These are phyloP conservation scores for Phoxinus phoxinus DNA, from an alignment of 2,113 vertebrate species.

Conservation along the genomic window DNA sequence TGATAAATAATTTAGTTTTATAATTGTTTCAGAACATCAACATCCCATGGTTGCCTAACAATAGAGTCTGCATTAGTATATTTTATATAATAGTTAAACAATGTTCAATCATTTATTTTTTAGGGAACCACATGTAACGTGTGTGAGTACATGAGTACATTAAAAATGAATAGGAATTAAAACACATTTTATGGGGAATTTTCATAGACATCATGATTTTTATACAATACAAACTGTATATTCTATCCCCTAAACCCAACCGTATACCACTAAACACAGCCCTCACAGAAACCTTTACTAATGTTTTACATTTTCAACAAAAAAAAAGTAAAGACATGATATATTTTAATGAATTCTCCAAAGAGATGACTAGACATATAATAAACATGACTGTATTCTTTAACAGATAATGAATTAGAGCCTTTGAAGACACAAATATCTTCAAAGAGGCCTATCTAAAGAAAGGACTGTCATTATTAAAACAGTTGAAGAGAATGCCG, in stretches of 20 bases:
- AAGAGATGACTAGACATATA: neutral
- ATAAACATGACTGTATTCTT: neutral
- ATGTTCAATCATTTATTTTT: neutral
- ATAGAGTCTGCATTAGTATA: neutral
- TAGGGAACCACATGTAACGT: neutral
- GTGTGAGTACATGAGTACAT: neutral
- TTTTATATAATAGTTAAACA: neutral
- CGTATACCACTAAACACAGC: too few species aligned
- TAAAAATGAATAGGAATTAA: neutral
- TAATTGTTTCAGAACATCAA: neutral
- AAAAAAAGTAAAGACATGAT: too few species aligned
- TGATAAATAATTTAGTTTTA: neutral
- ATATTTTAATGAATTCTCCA: conserved; percentile 23
- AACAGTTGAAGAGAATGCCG: neutral
- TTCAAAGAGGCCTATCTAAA: neutral
- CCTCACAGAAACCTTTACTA: too few species aligned
- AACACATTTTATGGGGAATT: neutral
- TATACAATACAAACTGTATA: too few species aligned
- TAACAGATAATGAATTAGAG: neutral
- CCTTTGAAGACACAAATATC: neutral
- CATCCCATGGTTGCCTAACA: neutral
- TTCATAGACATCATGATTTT: too few species aligned
- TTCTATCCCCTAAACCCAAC: too few species aligned
- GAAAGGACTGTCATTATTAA: neutral
- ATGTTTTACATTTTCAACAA: too few species aligned